Percentiles rank a stretch among this genome's conserved stretches.
phyloP scores from a whole-genome alignment of 2,113 vertebrate species.

The Oxyruncus cristatus region DNA sequence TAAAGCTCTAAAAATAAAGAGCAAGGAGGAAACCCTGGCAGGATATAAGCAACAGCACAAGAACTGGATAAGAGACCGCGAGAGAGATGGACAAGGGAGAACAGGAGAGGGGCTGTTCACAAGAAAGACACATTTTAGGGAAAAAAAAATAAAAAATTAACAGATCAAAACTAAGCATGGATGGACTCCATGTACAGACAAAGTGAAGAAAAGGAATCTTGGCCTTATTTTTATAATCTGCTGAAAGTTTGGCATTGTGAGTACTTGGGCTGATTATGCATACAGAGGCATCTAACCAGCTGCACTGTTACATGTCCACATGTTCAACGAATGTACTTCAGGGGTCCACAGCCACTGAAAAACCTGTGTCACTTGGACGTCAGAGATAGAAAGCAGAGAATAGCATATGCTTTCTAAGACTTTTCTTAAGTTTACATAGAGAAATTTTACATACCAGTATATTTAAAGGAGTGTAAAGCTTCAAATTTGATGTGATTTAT shows the following conservation, averaged over 20 bases:
- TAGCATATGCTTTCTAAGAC: background rate
- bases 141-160: fast-evolving
- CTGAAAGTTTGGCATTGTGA: background rate
- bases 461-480: background rate
- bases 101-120: background rate
- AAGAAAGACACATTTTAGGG: background rate
- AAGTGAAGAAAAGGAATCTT: background rate
- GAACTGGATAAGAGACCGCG: background rate
- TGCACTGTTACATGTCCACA: fast-evolving
- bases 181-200: background rate
- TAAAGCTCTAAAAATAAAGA: background rate
- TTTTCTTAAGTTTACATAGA: background rate
- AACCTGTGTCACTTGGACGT: background rate
- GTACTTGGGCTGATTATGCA: background rate
- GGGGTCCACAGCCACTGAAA: background rate
- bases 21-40: background rate
- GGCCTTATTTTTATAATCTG: background rate
- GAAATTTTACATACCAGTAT: background rate
- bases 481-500: conserved; percentile 1
- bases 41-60: background rate
- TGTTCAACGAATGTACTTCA: background rate
- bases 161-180: background rate
- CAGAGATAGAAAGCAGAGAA: background rate
- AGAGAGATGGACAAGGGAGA: background rate
- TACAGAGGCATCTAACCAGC: background rate